Percentiles rank a stretch among this genome's conserved stretches.
These are phyloP conservation scores for Zosterops borbonicus DNA, from an alignment of 2,113 vertebrate species.

Conservation along the genomic window DNA sequence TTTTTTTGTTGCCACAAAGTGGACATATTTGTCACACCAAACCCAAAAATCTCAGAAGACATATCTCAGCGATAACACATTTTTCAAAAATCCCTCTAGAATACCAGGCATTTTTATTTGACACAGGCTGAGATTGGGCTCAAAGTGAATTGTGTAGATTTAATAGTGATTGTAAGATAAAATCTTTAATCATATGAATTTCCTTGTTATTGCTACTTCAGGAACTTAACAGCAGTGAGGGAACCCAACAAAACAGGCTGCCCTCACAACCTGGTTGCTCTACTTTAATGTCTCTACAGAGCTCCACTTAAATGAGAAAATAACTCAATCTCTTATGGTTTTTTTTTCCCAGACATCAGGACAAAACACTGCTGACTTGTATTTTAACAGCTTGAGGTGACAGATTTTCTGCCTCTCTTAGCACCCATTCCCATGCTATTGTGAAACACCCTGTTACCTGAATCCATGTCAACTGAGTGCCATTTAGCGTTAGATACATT, in stretches of 20 bases:
- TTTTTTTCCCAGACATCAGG: neutral
- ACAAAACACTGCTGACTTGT: neutral
- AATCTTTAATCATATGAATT: neutral
- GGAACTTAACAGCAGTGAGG: neutral
- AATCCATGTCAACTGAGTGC: neutral
- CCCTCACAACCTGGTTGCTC: neutral
- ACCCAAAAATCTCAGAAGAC: neutral
- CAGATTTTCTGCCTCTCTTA: neutral
- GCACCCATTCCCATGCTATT: neutral
- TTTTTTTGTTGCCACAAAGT: neutral
- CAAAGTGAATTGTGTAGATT: neutral
- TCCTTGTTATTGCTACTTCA: neutral
- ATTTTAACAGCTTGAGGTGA: neutral
- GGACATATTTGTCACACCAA: neutral
- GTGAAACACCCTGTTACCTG: neutral
- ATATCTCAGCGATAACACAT: neutral
- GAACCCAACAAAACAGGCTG: accelerated
- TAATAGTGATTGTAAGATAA: neutral
- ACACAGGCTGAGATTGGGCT: neutral
- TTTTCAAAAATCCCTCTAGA: neutral
- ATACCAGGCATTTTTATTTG: neutral
- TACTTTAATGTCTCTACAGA: neutral
- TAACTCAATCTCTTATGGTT: neutral
- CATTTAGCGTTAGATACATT: neutral
- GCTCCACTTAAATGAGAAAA: neutral